Evolutionary conservation across 1,140 invertebrate genomes (phyloP), one percentile per base, ranked within the genome.

Genomic region (Globodera ellingtonae): DNA sequence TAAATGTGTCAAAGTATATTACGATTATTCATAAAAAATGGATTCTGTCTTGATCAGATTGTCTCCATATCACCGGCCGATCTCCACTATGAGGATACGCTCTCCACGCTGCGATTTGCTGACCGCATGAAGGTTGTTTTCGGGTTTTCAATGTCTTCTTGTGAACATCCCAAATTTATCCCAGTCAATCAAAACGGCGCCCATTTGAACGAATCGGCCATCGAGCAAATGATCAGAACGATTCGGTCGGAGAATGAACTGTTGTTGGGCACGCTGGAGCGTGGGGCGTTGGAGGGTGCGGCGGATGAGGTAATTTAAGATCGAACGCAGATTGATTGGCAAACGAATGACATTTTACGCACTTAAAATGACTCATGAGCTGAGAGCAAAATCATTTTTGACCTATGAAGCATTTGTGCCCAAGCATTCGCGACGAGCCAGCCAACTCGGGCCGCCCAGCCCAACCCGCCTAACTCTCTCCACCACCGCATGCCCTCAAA

Each of bases 101-200:
- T 93, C 9, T 91, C 91, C 47, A 93, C 92, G 2, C 87, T 93
- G 50, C 85, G 92, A 82, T 93, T 92, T 89, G 92, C 92, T 79
- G 92, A 93, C 86, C 84, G 92, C 80, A 92, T 92, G 9, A 92
- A 92, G 86, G 56, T 62, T 67, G 95, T 86, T 99, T 99, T 89
- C 94, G 98, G 77, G 98, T 0, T 52, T 52, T 13, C 10, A 52
- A 13, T 9, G 7, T 52, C 10, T 52, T 52, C 10, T 52, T 52
- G 7, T 52, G 7, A 13, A 4, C 50, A 52, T 52, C 50, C 50
- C 8, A 52, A 52, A 52, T 52, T 9, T 52, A 52, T 10, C 15
- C 15, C 56, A 62, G 56, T 91, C 92, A 86, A 92, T 93, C 79
- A 91, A 91, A 84, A 92, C 91, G 8, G 90, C 90, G 62, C 91